phyloP scores from a whole-genome alignment of 2,888 invertebrate species.

The Papilio protenor region DNA sequence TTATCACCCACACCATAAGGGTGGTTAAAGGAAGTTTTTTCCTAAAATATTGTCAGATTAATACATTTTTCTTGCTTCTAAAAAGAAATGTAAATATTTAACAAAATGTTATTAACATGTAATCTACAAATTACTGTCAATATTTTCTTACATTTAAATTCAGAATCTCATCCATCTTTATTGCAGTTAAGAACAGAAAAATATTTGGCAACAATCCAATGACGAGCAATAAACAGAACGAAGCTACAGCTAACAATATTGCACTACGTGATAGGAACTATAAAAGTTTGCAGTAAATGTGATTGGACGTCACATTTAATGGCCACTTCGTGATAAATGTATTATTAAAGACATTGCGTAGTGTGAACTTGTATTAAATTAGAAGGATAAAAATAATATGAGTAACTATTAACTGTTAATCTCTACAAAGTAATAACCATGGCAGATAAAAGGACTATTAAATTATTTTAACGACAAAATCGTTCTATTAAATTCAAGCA shows the following conservation, averaged over 20 bases:
- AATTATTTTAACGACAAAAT: too few relatives aligned
- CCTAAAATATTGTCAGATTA: too few relatives aligned
- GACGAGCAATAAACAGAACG: constrained; percentile 30
- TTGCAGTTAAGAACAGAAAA: constrained; percentile 22
- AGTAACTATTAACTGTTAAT: not conserved
- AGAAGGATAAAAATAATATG: too few relatives aligned
- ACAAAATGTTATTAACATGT: not conserved
- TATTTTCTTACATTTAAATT: constrained; percentile 32
- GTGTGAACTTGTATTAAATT: not conserved
- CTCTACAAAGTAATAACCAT: too few relatives aligned
- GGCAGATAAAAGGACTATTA: too few relatives aligned
- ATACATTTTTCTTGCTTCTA: too few relatives aligned
- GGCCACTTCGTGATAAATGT: constrained; percentile 20
- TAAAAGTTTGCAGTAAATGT: constrained; percentile 37
- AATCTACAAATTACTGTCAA: constrained; percentile 13
- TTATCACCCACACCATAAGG: too few relatives aligned
- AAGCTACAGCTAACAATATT: constrained; percentile 28
- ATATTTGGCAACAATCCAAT: constrained; percentile 35
- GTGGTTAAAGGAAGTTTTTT: too few relatives aligned
- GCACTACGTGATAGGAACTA: constrained; percentile 22
- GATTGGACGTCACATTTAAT: constrained; percentile 37
- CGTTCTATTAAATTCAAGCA: too few relatives aligned
- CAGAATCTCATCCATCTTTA: constrained; percentile 33
- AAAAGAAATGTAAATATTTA: too few relatives aligned
- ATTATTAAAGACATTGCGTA: constrained; percentile 3